A percentile compares a stretch with the other conserved stretches of the same genome.
phyloP scores from a whole-genome alignment of 2,113 vertebrate species.

The Daboia siamensis region DNA sequence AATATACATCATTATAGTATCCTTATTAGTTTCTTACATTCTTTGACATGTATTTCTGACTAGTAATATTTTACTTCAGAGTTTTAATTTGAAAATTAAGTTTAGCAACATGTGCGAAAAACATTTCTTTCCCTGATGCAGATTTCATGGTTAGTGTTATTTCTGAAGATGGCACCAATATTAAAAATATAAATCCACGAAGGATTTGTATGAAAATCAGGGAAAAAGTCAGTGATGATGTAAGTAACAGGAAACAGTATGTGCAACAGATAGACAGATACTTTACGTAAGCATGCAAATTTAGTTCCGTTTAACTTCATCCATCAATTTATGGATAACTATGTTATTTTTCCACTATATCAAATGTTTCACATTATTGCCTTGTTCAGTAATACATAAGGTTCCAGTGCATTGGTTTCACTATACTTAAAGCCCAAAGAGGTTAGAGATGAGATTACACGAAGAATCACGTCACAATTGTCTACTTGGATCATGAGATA shows the following conservation, averaged over 20 bases:
- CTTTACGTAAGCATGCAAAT: not conserved
- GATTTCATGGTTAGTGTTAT: conserved; percentile 86
- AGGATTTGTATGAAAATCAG: conserved; percentile 83
- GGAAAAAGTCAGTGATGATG: conserved; percentile 63
- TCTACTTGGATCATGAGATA: not conserved
- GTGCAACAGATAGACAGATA: not conserved
- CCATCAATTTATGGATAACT: not conserved
- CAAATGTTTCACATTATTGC: not conserved
- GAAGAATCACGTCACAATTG: not conserved
- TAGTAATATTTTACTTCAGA: not conserved
- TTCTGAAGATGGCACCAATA: conserved; percentile 82
- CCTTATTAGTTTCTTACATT: not conserved
- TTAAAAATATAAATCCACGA: conserved; percentile 79
- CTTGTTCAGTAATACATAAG: not conserved
- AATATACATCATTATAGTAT: not conserved
- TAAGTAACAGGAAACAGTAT: conserved; percentile 59
- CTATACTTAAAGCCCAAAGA: not conserved
- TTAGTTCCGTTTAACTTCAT: not conserved
- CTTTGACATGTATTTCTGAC: not conserved
- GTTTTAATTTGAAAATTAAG: not conserved
- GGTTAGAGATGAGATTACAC: not conserved
- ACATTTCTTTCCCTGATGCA: conserved; percentile 49
- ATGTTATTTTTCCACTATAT: not conserved
- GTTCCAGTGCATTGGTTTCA: not conserved
- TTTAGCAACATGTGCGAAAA: conserved; percentile 16